Conservation (phyloP, 2,888 invertebrate genomes). For the Orchesellides sinensis region DNA sequence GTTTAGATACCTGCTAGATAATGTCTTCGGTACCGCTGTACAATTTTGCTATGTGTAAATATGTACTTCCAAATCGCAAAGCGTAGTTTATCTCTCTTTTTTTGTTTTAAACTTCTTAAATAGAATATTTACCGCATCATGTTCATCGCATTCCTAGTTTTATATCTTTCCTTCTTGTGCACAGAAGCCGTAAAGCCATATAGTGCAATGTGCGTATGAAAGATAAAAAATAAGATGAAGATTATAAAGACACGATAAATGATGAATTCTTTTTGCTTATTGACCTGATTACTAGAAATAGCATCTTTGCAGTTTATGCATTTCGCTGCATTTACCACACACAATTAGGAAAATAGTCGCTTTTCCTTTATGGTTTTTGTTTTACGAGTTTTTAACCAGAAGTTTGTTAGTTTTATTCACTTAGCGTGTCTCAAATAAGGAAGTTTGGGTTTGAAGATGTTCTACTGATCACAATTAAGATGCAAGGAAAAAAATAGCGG, state of each 20-base stretch:
- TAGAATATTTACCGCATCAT: too few relatives aligned
- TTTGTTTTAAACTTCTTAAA: too few relatives aligned
- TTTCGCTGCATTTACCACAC: neutral
- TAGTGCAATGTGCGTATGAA: neutral
- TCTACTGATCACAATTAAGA: too few relatives aligned
- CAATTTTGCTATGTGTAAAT: too few relatives aligned
- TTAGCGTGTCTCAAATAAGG: neutral
- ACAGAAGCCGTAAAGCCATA: too few relatives aligned
- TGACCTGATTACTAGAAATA: slow-evolving; percentile 53
- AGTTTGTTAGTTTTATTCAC: neutral
- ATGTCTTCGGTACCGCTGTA: too few relatives aligned
- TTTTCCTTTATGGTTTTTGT: slow-evolving; percentile 13
- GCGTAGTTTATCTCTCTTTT: too few relatives aligned
- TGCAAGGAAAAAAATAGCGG: too few relatives aligned
- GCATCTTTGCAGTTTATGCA: neutral
- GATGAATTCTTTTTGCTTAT: slow-evolving; percentile 40
- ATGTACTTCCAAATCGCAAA: too few relatives aligned
- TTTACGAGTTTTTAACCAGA: neutral
- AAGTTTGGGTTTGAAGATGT: neutral
- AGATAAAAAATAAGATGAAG: neutral
- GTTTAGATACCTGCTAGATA: too few relatives aligned
- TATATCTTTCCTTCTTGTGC: too few relatives aligned
- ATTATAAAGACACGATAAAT: neutral
- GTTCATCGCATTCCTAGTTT: too few relatives aligned
- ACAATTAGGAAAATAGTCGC: neutral